These are phyloP conservation scores for Eulemur rubriventer DNA, from an alignment of 2,797 vertebrate genomes.

Conservation along the genomic window DNA sequence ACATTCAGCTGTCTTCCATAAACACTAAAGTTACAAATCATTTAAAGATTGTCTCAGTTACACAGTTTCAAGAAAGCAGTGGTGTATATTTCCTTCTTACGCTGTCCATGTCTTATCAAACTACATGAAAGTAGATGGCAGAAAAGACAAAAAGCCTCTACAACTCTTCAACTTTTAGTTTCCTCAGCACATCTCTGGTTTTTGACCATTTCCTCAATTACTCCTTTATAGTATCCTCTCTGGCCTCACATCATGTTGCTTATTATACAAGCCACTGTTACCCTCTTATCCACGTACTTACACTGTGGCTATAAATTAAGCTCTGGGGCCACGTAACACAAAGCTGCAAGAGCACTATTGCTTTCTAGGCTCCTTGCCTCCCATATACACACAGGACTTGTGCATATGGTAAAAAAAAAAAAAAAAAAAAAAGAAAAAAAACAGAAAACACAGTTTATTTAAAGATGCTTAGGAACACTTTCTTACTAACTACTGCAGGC, in stretches of 20 bases:
- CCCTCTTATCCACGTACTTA: not conserved
- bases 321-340: fast-evolving
- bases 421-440: not conserved
- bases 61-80: not conserved
- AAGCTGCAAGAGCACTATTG: not conserved
- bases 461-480: not conserved
- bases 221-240: not conserved
- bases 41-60: not conserved
- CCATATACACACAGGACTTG: not conserved
- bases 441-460: not conserved
- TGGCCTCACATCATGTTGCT: not conserved
- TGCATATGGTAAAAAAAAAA: not conserved
- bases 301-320: not conserved
- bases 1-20: not conserved
- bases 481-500: not conserved
- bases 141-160: not conserved
- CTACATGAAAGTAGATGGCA: not conserved
- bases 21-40: not conserved
- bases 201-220: not conserved
- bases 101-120: not conserved
- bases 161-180: not conserved
- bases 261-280: not conserved
- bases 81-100: not conserved
- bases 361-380: not conserved
- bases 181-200: not conserved